Base-by-base conservation (phyloP, 2,113 vertebrate genomes). In the Camelus dromedarius region DNA sequence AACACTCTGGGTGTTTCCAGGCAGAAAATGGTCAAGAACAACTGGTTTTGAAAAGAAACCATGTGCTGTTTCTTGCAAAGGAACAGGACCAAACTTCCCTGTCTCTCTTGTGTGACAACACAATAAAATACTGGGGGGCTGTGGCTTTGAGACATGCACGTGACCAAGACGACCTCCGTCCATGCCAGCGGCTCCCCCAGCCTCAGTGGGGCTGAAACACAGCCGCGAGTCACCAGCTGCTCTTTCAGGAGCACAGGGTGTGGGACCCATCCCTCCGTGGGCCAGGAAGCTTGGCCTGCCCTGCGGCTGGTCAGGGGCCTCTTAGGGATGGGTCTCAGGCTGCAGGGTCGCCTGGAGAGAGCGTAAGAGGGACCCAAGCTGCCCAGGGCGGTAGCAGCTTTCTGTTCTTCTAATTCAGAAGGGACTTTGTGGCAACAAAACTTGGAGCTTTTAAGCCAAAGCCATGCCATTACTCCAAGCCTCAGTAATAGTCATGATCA, bases 101-200 rank as follows among this genome's bases (percentile, higher is more conserved):
- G 0, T 19, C 28, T 28, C 26, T 56, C 70, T 35, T 28, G 32
- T n/a, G 62, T 9, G 73, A 83, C 35, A 26, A 4, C 32, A 30
- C n/a, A 28, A 54, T 32, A 46, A 87, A 67, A 46, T 10, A 8
- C 8, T 50, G 18, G 80, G 3, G 24, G 8, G 8, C n/a, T 19
- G 9, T 8, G n/a, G 32, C 72, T 54, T 54, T 30, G 58, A 84
- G 35, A 38, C 10, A 30, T 64, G 15, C 48, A 48, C 5, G 3
- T 6, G 30, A 52, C 60, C 32, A 6, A 91, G 79, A 15, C 42
- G 38, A 22, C 52, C 72, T 72, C 32, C 15, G 0, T 4, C 0
- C 0, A 1, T 1, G 19, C 5, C 3, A 2, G 2, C 0, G 0
- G n/a, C 24, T 16, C 18, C 20, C 67, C 18, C 0, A 0, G 3